Conservation (phyloP, 1,140 invertebrate species). For the Acromyrmex echinatior region DNA sequence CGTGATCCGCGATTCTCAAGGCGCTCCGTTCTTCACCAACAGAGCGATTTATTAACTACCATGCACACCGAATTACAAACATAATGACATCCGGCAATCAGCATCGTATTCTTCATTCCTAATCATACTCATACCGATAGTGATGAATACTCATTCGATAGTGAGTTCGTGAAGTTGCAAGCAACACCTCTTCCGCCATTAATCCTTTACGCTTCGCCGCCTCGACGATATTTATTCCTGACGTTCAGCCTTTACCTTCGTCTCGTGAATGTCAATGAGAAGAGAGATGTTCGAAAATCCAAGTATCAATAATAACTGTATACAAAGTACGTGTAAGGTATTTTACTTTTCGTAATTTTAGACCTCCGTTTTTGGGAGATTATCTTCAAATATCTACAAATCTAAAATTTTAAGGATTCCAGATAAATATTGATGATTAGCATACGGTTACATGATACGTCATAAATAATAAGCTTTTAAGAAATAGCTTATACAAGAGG, state of each 20-base stretch:
- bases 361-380: neutral
- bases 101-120: conserved; percentile 11
- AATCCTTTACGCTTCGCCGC: conserved; percentile 34
- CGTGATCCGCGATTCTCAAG: conserved; percentile 20
- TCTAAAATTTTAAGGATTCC: neutral
- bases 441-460: neutral
- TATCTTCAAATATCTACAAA: neutral
- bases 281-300: conserved; percentile 31
- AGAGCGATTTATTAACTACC: conserved; percentile 17
- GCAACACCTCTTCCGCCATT: conserved; percentile 8
- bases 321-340: neutral
- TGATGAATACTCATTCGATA: neutral
- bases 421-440: neutral
- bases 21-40: neutral
- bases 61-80: neutral
- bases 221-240: conserved; percentile 3
- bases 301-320: neutral
- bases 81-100: neutral
- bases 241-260: conserved; percentile 19
- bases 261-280: conserved; percentile 25
- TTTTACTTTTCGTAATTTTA: neutral
- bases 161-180: neutral
- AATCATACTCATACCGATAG: neutral
- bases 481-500: neutral
- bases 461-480: neutral